Evolutionary conservation across 35 echinoderm and acorn worm genomes (phyloP).

Genomic region (Anneissia japonica): DNA sequence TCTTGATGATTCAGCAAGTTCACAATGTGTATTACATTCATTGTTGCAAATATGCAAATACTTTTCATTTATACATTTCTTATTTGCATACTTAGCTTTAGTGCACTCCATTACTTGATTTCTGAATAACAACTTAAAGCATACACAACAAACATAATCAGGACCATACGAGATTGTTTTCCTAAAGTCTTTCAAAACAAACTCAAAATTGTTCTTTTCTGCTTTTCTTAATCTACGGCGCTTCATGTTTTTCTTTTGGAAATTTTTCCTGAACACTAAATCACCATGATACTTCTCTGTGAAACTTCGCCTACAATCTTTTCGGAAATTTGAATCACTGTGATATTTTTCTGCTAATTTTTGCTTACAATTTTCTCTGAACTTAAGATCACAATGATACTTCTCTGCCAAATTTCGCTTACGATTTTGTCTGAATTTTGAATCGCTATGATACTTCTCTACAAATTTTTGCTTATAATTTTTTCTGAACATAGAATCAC

Average conservation of each 20-base stretch:
- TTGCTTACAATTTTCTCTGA: not conserved
- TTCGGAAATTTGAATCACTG: not conserved
- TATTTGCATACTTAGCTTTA: constrained; percentile 18
- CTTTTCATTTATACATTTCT: constrained; percentile 15
- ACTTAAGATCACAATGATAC: not conserved
- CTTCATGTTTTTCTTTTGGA: not conserved
- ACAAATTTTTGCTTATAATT: not conserved
- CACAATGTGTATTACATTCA: not conserved
- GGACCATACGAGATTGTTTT: constrained; percentile 32
- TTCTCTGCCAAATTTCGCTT: not conserved
- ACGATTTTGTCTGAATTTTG: not conserved
- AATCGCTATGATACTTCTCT: not conserved
- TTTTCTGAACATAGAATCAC: too few relatives aligned
- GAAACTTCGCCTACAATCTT: not conserved
- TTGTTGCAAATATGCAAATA: constrained; percentile 26
- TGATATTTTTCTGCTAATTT: not conserved
- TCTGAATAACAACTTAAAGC: constrained; percentile 28
- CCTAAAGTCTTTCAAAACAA: constrained; percentile 12
- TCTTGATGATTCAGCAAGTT: constrained; percentile 4
- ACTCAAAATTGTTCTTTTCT: not conserved
- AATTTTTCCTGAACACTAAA: not conserved
- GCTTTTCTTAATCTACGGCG: not conserved
- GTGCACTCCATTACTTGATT: constrained; percentile 35
- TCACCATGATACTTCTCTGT: not conserved
- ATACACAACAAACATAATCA: constrained; percentile 46